A percentile compares a stretch with the other conserved stretches of the same genome.
Evolutionary conservation across 2,888 invertebrate genomes (phyloP).

Genomic region (Thalpophila matura): DNA sequence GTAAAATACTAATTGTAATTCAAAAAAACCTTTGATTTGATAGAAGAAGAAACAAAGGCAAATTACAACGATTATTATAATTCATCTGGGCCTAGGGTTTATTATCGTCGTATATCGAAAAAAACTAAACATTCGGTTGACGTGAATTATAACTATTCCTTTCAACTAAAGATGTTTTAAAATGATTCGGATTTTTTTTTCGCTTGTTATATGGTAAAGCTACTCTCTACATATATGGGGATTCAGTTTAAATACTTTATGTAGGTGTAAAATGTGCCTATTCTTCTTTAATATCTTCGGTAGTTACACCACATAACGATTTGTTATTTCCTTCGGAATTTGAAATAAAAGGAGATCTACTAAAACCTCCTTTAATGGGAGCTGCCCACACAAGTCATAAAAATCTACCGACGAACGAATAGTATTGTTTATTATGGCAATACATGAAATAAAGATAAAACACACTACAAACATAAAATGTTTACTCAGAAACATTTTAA

Average conservation of each 20-base stretch:
- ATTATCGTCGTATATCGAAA: no score
- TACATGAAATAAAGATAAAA: conserved; percentile 13
- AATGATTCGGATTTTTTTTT: neutral
- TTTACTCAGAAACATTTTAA: no score
- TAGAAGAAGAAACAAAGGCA: no score
- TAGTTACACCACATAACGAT: conserved; percentile 41
- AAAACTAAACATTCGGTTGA: no score
- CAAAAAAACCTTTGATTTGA: no score
- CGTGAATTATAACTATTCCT: no score
- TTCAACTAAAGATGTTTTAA: neutral
- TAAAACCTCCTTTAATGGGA: conserved; percentile 18
- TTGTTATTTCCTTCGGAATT: conserved; percentile 28
- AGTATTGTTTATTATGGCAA: conserved; percentile 1
- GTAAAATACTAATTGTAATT: no score
- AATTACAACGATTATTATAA: no score
- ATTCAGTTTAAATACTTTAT: conserved; percentile 8
- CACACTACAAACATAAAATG: neutral
- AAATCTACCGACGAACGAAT: conserved; percentile 11
- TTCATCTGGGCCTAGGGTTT: no score
- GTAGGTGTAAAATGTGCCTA: conserved; percentile 37
- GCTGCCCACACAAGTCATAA: conserved; percentile 32
- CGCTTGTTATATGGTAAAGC: neutral
- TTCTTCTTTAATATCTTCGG: conserved; percentile 6
- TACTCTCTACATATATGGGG: neutral
- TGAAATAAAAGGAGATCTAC: conserved; percentile 12